phyloP scores from a whole-genome alignment of 2,888 invertebrate genomes.

The Lomographa bimaculata region DNA sequence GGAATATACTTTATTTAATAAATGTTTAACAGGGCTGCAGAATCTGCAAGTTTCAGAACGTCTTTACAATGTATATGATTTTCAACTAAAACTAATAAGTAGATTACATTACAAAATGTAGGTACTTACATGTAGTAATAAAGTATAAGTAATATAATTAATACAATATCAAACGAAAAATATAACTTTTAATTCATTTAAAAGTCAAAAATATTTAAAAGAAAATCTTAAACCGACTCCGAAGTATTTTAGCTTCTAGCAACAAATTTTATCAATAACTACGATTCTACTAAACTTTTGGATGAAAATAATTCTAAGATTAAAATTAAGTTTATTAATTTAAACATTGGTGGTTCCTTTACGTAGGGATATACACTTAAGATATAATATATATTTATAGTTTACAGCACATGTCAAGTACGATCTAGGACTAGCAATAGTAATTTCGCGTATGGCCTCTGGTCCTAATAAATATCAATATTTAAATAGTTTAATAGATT shows the following conservation, averaged over 20 bases:
- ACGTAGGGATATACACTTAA: no score
- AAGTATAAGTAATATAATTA: no score
- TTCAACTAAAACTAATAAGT: slow-evolving; percentile 16
- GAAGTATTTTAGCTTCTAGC: no score
- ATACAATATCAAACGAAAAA: no score
- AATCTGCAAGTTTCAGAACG: slow-evolving; percentile 37
- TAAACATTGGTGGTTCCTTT: slow-evolving; percentile 1
- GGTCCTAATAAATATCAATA: slow-evolving; percentile 34
- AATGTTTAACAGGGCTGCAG: slow-evolving; percentile 57
- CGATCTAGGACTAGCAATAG: slow-evolving; percentile 51
- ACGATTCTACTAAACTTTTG: no score
- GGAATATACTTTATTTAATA: slow-evolving; percentile 64
- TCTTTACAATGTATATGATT: slow-evolving; percentile 24
- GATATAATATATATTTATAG: no score
- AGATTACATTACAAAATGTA: slow-evolving; percentile 8
- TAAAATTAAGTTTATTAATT: no score
- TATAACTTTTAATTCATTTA: no score
- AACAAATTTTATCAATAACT: no score
- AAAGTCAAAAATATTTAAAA: no score
- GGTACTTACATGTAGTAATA: slow-evolving; percentile 4
- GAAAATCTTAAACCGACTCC: no score
- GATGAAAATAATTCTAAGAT: no score
- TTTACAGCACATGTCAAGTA: slow-evolving; percentile 7
- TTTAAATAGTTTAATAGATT: slow-evolving; percentile 30
- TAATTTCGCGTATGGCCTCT: slow-evolving; percentile 67